These are phyloP conservation scores for Heptranchias perlo DNA, from an alignment of 2,113 vertebrate genomes.

Conservation along the genomic window DNA sequence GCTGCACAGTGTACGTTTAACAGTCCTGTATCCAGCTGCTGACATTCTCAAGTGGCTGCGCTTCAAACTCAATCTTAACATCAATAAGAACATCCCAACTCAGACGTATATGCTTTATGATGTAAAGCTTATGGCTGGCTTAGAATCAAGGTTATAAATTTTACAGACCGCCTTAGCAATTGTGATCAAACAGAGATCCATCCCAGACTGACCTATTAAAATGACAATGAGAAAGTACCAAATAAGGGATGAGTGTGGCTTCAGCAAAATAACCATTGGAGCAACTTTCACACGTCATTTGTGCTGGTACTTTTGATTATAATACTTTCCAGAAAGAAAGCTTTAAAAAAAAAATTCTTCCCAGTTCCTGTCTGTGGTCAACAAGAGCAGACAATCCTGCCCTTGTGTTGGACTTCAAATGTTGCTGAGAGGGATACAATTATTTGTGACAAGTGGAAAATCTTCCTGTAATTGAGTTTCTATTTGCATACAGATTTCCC, in stretches of 20 bases:
- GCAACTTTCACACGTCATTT: neutral
- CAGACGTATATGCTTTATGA: neutral
- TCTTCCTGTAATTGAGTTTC: conserved; percentile 65
- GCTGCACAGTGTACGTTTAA: neutral
- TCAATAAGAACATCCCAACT: neutral
- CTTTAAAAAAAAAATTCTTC: neutral
- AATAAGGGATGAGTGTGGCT: neutral
- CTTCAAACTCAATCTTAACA: neutral
- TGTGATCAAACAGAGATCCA: neutral
- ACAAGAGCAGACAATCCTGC: conserved; percentile 48
- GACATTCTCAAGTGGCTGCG: neutral
- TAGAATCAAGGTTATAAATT: neutral
- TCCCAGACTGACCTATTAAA: neutral
- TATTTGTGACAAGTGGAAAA: conserved; percentile 66
- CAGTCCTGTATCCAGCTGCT: neutral
- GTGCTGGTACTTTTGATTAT: neutral
- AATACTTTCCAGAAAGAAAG: conserved; percentile 10
- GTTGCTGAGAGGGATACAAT: conserved; percentile 58
- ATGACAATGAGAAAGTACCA: neutral
- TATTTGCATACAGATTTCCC: conserved; percentile 57
- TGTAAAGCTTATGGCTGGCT: neutral
- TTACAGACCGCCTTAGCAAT: neutral
- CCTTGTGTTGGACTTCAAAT: conserved; percentile 53
- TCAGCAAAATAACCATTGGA: neutral
- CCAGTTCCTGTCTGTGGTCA: conserved; percentile 21